Conservation (phyloP, 2,888 invertebrate genomes). For the Torymus aiolomorphi region DNA sequence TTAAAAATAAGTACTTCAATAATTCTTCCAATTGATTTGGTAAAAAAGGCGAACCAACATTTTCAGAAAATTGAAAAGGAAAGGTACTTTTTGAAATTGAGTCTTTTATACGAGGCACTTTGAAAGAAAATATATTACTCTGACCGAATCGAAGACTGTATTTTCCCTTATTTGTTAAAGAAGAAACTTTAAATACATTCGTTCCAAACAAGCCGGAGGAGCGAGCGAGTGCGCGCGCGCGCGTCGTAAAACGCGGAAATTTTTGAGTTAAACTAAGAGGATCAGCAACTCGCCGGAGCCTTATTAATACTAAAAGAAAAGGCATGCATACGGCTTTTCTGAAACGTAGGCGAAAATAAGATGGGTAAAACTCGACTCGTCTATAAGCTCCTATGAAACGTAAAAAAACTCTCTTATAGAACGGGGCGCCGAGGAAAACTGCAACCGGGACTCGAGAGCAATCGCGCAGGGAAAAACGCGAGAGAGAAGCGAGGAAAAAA, state of each 20-base stretch:
- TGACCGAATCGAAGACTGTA: background rate
- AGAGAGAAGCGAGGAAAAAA: constrained; percentile 21
- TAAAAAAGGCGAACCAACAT: no score
- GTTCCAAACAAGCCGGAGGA: constrained; percentile 4
- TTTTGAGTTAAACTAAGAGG: constrained; percentile 28
- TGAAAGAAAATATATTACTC: background rate
- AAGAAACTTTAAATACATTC: background rate
- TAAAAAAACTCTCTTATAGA: constrained; percentile 30
- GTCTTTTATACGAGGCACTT: background rate
- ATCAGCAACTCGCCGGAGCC: constrained; percentile 35
- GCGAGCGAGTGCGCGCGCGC: no score
- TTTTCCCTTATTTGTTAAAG: no score
- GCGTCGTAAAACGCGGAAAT: constrained; percentile 34
- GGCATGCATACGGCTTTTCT: constrained; percentile 22
- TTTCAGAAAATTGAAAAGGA: background rate
- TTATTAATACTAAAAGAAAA: constrained; percentile 51
- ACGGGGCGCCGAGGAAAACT: constrained; percentile 29
- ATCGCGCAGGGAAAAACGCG: constrained; percentile 5
- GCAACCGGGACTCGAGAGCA: constrained; percentile 9
- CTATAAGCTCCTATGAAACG: constrained; percentile 43
- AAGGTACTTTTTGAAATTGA: background rate
- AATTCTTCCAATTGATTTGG: no score
- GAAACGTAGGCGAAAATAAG: constrained; percentile 48
- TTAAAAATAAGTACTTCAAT: no score
- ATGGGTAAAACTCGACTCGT: constrained; percentile 25